These are phyloP conservation scores for Antennarius maculatus DNA, from an alignment of 2,797 vertebrate species.

Conservation along the genomic window DNA sequence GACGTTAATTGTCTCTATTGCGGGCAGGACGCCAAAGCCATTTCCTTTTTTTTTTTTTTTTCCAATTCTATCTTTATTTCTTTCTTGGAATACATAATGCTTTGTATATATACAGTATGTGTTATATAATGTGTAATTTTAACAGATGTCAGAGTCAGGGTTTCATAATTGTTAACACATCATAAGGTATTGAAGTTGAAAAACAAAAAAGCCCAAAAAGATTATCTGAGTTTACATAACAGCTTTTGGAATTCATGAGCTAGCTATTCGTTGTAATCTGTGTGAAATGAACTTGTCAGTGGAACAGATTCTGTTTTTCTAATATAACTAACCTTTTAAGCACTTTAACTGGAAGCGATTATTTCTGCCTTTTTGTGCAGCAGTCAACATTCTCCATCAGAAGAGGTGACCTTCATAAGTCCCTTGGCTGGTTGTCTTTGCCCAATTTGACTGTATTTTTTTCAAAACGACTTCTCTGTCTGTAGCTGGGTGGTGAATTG, in stretches of 20 bases:
- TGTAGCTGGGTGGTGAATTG: slow-evolving; percentile 26
- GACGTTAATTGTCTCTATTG: neutral
- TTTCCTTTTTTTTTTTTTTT: neutral
- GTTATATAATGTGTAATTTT: no score
- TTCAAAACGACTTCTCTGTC: neutral
- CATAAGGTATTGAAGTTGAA: slow-evolving; percentile 4
- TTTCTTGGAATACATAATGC: neutral
- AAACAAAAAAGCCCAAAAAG: neutral
- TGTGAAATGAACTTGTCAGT: no score
- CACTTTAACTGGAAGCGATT: neutral
- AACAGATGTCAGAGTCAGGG: neutral
- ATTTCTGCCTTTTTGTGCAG: neutral
- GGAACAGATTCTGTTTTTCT: no score
- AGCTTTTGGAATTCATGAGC: no score
- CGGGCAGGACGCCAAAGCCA: neutral
- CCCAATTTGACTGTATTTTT: no score
- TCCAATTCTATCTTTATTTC: neutral
- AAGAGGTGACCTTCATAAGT: no score
- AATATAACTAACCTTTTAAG: no score
- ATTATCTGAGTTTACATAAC: no score
- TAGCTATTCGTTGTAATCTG: no score
- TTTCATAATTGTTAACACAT: neutral
- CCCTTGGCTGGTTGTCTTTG: no score
- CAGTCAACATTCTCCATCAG: no score
- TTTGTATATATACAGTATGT: no score